Evolutionary conservation across 2,888 invertebrate genomes (phyloP), one percentile per base, ranked within the genome.

Genomic region (Drosophila mulleri): DNA sequence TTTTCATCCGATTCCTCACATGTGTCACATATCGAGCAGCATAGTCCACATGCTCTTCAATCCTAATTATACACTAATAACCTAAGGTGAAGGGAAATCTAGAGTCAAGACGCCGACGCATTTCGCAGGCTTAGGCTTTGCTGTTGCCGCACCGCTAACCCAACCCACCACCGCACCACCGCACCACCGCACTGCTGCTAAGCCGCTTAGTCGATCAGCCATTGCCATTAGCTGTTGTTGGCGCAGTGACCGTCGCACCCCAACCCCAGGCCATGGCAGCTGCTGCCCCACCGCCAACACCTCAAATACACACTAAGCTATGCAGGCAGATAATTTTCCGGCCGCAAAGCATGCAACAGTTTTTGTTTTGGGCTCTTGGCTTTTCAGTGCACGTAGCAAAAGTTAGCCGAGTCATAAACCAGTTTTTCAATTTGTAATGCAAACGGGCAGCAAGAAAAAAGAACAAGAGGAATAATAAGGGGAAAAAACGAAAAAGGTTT

Each of bases 321-420:
- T 48, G 57, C 42, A 44, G 44, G 42, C 78, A 57, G 62, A 85
- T 76, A 78, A 80, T 70, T 76, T 88, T 67, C 66, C 70, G 60
- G 89, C 89, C 82, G 80, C 84, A 80, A 76, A 82, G 82, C 71
- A 80, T 73, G 88, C 88, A 88, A 85, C 84, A 88, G 79, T 73
- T 76, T 61, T 65, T 45, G 16, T 39, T 35, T 53, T 9, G 42
- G 20, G 54, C 39, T 64, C 66, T 71, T 75, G 39, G 61, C 20
- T 84, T 83, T 76, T 70, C 78, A 63, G 45, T 79, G 79, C 84
- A 85, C 89, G 89, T 89, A 86, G 71, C 75, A 59, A 77, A 84
- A 89, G 75, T 85, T 89, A 89, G 85, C 82, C 82, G 66, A 78
- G 84, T 80, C 85, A 89, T 85, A 85, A 85, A 89, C 87, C 87